Evolutionary conservation across 2,113 vertebrate genomes (phyloP).

Genomic region (Hyaena hyaena): DNA sequence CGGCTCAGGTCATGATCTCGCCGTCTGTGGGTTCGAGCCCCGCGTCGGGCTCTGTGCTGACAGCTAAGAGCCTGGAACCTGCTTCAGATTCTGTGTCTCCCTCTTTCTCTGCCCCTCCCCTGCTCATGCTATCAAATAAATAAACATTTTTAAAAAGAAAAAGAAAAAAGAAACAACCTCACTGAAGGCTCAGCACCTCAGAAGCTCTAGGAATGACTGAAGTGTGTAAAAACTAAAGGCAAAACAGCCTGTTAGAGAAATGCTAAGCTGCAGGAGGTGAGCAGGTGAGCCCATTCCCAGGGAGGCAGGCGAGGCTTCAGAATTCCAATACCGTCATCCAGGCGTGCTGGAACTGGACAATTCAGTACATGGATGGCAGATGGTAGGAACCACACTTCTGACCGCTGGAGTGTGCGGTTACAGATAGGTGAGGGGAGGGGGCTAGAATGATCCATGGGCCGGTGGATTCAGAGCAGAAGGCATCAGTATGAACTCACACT

Average conservation of each 20-base stretch:
- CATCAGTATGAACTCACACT: neutral
- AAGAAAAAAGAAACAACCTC: neutral
- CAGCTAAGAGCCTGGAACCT: no score
- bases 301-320: no score
- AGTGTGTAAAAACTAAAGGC: neutral
- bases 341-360: accelerated
- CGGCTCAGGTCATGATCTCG: no score
- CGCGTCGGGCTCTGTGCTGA: no score
- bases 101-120: no score
- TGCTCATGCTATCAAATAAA: no score
- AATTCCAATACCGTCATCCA: neutral
- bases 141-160: no score
- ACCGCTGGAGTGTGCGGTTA: neutral
- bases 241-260: accelerated
- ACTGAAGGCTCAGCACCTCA: neutral
- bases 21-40: no score
- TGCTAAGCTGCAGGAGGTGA: accelerated
- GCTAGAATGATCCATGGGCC: accelerated
- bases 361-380: accelerated
- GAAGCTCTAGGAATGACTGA: neutral
- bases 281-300: accelerated
- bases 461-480: neutral
- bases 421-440: neutral
- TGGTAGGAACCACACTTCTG: neutral
- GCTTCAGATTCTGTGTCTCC: no score